Conservation (phyloP, 1,140 invertebrate genomes). For the Diorhabda sublineata region DNA sequence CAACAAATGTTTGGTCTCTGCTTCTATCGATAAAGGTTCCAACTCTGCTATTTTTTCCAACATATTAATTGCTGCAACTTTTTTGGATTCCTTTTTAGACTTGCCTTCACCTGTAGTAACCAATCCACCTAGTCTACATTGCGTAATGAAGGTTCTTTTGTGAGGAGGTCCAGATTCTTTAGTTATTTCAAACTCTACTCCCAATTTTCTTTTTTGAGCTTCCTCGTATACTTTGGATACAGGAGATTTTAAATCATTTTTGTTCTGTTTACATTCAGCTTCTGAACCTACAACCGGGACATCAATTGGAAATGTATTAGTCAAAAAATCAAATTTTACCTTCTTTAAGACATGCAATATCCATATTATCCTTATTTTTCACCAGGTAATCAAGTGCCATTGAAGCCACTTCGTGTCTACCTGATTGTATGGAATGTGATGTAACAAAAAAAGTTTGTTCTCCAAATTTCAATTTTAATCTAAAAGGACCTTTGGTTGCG, state of each 20-base stretch:
- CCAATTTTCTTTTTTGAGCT: slow-evolving; percentile 29
- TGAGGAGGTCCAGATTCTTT: slow-evolving; percentile 33
- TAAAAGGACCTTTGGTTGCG: slow-evolving; percentile 34
- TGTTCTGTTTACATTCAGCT: slow-evolving; percentile 28
- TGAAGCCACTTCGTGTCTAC: slow-evolving; percentile 37
- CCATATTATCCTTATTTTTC: slow-evolving; percentile 18
- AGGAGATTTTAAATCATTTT: slow-evolving; percentile 34
- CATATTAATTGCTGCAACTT: slow-evolving; percentile 34
- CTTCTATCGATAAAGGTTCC: slow-evolving; percentile 19
- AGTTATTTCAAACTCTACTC: slow-evolving; percentile 33
- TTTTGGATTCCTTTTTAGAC: slow-evolving; percentile 41
- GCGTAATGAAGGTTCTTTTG: slow-evolving; percentile 33
- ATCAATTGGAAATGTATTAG: no score
- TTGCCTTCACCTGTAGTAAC: slow-evolving; percentile 29
- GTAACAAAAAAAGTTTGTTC: slow-evolving; percentile 31
- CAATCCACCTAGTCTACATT: slow-evolving; percentile 32
- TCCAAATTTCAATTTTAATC: slow-evolving; percentile 30
- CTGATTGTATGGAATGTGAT: slow-evolving; percentile 34
- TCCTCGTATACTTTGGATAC: slow-evolving; percentile 35
- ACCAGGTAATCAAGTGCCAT: slow-evolving; percentile 34
- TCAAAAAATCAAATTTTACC: slow-evolving; percentile 13
- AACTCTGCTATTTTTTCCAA: slow-evolving; percentile 27
- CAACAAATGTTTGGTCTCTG: slow-evolving; percentile 19
- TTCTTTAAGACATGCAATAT: slow-evolving; percentile 26
- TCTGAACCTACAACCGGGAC: slow-evolving; percentile 18